A percentile compares a stretch with the other conserved stretches of the same genome.
phyloP scores from a whole-genome alignment of 2,113 vertebrate species.

The Trichomycterus rosablanca region DNA sequence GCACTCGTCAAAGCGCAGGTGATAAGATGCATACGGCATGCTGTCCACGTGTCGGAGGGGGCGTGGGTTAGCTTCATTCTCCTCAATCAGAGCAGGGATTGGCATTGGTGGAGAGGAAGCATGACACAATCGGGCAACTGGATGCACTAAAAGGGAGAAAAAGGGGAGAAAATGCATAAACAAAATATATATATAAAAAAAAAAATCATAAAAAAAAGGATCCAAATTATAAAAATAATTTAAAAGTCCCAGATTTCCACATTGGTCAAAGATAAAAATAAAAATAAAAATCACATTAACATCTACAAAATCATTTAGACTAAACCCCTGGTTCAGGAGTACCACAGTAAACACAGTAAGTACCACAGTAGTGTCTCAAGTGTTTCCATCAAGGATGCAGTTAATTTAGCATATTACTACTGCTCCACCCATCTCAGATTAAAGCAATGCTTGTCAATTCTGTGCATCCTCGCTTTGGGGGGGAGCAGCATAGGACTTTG shows the following conservation, averaged over 20 bases:
- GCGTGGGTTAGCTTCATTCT: no score
- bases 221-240: constrained; percentile 10
- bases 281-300: constrained; percentile 21
- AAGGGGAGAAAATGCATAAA: no score
- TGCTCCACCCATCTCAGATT: constrained; percentile 2
- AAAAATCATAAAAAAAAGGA: background rate
- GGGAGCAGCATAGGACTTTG: constrained; percentile 13
- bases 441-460: constrained; percentile 25
- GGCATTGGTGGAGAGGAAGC: no score
- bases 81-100: no score
- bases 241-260: background rate
- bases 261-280: constrained; percentile 13
- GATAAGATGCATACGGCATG: no score
- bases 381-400: constrained; percentile 14
- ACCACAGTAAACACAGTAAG: background rate
- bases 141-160: no score
- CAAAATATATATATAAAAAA: background rate
- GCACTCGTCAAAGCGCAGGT: no score
- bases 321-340: constrained; percentile 10
- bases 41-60: no score
- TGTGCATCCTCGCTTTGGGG: constrained; percentile 17
- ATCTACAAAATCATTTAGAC: constrained; percentile 13
- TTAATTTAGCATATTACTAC: constrained; percentile 31
- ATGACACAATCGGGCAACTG: no score
- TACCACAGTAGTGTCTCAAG: background rate